These are phyloP conservation scores for Castor canadensis DNA, from an alignment of 2,113 vertebrate genomes.

Conservation along the genomic window DNA sequence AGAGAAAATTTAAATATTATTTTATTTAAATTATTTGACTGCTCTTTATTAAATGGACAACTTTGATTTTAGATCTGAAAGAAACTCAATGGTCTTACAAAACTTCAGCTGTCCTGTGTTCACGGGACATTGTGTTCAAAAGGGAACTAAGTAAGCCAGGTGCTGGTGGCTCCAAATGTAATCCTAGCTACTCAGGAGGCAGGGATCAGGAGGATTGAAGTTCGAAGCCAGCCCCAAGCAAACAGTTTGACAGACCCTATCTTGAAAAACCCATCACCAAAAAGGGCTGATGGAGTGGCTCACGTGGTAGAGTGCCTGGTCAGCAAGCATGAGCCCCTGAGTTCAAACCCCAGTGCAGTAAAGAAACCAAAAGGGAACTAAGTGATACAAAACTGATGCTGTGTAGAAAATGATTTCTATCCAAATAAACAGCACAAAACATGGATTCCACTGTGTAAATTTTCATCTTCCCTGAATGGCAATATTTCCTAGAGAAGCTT, in stretches of 20 bases:
- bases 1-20: not conserved
- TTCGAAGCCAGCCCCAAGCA: no score
- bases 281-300: no score
- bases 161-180: no score
- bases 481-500: not conserved
- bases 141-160: not conserved
- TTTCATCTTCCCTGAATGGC: conserved; percentile 27
- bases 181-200: no score
- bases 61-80: conserved; percentile 37
- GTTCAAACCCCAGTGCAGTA: no score
- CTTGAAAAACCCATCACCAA: no score
- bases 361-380: not conserved
- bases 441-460: not conserved
- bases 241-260: no score
- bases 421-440: not conserved
- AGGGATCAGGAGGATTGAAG: no score
- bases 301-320: no score
- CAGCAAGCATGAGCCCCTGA: no score
- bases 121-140: not conserved
- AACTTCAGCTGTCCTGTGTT: not conserved
- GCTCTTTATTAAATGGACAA: not conserved
- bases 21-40: conserved; percentile 31
- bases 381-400: conserved; percentile 1
- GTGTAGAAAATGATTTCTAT: conserved; percentile 3
- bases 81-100: not conserved